Percentiles rank a stretch among this genome's conserved stretches.
These are phyloP conservation scores for Hypocryptadius cinnamomeus DNA, from an alignment of 2,113 vertebrate genomes.

Conservation along the genomic window DNA sequence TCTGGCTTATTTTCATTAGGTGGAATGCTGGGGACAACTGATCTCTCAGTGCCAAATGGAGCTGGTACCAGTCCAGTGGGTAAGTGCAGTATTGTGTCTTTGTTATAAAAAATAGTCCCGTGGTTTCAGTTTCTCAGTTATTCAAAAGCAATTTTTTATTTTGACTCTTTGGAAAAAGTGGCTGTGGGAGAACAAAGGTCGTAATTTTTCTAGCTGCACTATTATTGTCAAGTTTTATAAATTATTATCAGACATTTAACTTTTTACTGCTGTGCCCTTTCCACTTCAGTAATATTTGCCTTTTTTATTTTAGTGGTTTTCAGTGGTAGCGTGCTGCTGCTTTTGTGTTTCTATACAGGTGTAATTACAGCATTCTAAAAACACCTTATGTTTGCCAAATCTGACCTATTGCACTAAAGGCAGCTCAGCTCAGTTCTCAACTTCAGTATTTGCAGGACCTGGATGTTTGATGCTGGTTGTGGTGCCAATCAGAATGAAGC, in stretches of 20 bases:
- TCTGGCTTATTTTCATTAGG: constrained; percentile 64
- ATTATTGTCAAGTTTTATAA: not conserved
- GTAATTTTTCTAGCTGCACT: not conserved
- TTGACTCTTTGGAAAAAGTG: not conserved
- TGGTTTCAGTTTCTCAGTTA: not conserved
- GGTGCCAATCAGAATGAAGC: not conserved
- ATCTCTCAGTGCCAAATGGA: constrained; percentile 88
- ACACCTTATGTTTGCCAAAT: not conserved
- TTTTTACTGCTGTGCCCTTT: not conserved
- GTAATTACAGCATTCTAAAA: not conserved
- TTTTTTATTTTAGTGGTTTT: not conserved
- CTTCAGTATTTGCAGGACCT: not conserved
- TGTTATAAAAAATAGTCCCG: not conserved
- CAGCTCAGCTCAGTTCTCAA: not conserved
- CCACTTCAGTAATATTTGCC: not conserved
- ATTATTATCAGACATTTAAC: not conserved
- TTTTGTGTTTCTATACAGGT: not conserved
- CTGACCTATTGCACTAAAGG: not conserved
- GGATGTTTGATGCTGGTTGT: not conserved
- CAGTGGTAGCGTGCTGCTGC: not conserved
- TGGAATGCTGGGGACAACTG: constrained; percentile 82
- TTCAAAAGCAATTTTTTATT: not conserved
- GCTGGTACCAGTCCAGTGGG: constrained; percentile 85
- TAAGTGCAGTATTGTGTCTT: constrained; percentile 56
- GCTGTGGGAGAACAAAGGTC: not conserved